These are phyloP conservation scores for Eucriotettix oculatus DNA, from an alignment of 2,888 invertebrate genomes.

Conservation along the genomic window DNA sequence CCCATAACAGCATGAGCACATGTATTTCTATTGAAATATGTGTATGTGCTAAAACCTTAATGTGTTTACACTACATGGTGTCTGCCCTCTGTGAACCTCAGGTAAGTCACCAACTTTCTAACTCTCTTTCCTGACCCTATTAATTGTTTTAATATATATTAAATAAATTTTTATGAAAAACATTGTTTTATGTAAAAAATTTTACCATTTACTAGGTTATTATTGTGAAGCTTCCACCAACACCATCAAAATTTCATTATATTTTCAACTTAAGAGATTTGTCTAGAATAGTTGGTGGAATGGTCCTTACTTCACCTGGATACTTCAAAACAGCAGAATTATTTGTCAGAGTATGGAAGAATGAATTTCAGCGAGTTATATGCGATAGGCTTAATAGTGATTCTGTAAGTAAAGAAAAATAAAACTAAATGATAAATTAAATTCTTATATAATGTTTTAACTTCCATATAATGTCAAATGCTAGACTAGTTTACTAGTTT, in stretches of 20 bases:
- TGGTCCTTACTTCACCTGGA: constrained; percentile 57
- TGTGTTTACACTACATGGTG: too few species aligned
- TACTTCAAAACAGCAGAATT: constrained; percentile 49
- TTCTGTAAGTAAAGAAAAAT: constrained; percentile 30
- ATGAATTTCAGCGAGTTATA: constrained; percentile 74
- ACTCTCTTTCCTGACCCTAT: too few species aligned
- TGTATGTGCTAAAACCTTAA: too few species aligned
- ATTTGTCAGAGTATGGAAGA: constrained; percentile 75
- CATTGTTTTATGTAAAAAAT: neutral
- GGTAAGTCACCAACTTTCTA: too few species aligned
- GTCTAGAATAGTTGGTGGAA: constrained; percentile 66
- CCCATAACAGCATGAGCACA: too few species aligned
- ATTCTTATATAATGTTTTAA: too few species aligned
- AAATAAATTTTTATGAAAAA: neutral
- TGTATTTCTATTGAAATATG: too few species aligned
- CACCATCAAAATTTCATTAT: constrained; percentile 87
- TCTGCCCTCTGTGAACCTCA: too few species aligned
- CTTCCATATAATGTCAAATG: too few species aligned
- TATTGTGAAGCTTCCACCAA: constrained; percentile 56
- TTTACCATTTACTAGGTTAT: neutral
- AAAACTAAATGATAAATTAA: too few species aligned
- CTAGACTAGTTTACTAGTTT: too few species aligned
- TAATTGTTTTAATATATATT: neutral
- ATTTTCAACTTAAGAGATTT: constrained; percentile 85
- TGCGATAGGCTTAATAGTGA: constrained; percentile 68